Base-by-base conservation (phyloP, 1,140 invertebrate species). In the Cherax quadricarinatus region DNA sequence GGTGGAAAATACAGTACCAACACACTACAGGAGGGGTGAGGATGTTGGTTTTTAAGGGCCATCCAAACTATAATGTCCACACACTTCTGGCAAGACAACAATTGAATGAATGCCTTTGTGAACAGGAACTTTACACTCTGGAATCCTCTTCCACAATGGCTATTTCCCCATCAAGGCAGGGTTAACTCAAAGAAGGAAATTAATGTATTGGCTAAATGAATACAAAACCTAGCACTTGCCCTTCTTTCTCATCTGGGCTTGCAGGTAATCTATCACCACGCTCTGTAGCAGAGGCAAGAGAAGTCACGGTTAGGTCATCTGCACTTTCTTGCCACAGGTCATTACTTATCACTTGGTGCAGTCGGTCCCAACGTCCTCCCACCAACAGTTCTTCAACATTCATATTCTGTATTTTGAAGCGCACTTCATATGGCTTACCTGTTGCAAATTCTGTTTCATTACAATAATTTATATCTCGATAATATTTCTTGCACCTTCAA, bases 381-480 rank as follows among this genome's bases (percentile, higher is more conserved):
- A 97, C 96, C 92, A 98, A 97, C 95, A 98, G 96, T 94, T 98
- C 97, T 93, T 97, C 97, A 1, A 98, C 96, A 94, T 98, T 98
- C 10, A 98, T 95, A 95, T 98, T 98, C 94, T 98, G 97, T 75
- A 99, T 97, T 95, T 98, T 98, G 94, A 98, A 95, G 94, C 98
- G 97, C 6, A 98, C 96, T 94, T 98, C 97, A 95, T 97, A 97
- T 79, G 97, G 97, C 91, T 96, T 95, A 92, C 96, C 96, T 94
- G 78, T 18, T 7, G 18, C 62, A 80, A 57, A 57, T 57, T 57
- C 14, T 10, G 14, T 9, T 57, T 9, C 16, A 57, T 57, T 57
- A 57, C 14, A 57, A 57, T 10, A 1, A 5, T 14, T 57, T 9
- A 9, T 57, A 57, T 57, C 9, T 14, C 3, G 14, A 57, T 10